A percentile compares a stretch with the other conserved stretches of the same genome.
phyloP scores from a whole-genome alignment of 2,113 vertebrate species.

The Lagopus leucura region DNA sequence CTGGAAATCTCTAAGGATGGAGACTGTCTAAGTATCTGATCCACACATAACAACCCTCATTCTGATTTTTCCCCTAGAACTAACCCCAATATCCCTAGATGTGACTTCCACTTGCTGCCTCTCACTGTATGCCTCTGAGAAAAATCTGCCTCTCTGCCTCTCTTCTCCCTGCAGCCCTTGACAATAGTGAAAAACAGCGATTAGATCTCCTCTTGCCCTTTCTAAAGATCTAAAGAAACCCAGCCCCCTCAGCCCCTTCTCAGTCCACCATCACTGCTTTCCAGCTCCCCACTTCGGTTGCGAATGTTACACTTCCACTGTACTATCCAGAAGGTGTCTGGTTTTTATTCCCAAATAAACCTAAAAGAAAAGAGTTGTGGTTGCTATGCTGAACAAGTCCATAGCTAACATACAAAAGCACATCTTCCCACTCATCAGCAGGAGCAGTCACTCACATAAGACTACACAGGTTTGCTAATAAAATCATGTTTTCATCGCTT shows the following conservation, averaged over 20 bases:
- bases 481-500: neutral
- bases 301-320: neutral
- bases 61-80: fast-evolving
- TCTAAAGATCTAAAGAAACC: neutral
- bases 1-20: neutral
- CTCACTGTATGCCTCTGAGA: neutral
- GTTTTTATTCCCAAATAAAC: neutral
- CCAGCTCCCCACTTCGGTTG: neutral
- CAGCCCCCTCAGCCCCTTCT: neutral
- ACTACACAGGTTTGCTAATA: neutral
- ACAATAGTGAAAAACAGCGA: neutral
- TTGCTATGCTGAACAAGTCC: neutral
- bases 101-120: neutral
- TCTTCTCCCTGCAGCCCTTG: neutral
- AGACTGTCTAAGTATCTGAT: neutral
- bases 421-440: neutral
- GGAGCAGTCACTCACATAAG: neutral
- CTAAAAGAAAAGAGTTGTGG: neutral
- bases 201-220: neutral
- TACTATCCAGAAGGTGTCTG: neutral
- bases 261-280: neutral
- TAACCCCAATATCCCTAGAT: neutral
- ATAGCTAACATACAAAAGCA: neutral
- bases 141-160: neutral
- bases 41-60: fast-evolving